phyloP scores from a whole-genome alignment of 2,797 vertebrate species.

The Synanceia verrucosa region DNA sequence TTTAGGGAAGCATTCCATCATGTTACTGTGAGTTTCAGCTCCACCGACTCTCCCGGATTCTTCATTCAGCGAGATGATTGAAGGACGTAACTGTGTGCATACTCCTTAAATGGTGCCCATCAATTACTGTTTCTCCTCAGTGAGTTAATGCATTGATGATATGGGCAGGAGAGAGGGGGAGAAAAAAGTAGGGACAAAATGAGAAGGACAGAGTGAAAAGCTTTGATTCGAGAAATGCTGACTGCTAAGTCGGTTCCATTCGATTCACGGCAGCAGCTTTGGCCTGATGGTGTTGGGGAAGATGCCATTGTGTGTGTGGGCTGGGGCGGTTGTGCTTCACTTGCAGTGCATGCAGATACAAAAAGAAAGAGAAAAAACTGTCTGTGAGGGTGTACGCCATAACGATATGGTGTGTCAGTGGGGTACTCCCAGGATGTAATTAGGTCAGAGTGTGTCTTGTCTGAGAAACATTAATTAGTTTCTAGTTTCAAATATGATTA shows the following conservation, averaged over 20 bases:
- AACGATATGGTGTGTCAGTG: conserved; percentile 37
- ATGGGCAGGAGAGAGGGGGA: conserved; percentile 25
- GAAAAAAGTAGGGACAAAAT: conserved; percentile 20
- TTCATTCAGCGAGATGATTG: conserved; percentile 63
- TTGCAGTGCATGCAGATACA: conserved; percentile 18
- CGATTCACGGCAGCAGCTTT: conserved; percentile 62
- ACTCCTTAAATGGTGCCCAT: conserved; percentile 77
- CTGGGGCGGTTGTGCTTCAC: conserved; percentile 2
- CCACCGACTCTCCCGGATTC: conserved; percentile 24
- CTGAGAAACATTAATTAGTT: conserved; percentile 63
- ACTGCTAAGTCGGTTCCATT: conserved; percentile 63
- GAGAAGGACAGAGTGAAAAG: conserved; percentile 26
- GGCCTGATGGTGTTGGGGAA: conserved; percentile 38
- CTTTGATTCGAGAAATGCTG: conserved; percentile 54
- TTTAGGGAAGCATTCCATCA: conserved; percentile 64
- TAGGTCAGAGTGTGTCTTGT: conserved; percentile 64
- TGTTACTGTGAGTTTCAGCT: conserved; percentile 48
- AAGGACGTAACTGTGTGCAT: conserved; percentile 70
- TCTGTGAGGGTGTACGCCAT: background rate
- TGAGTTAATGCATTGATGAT: conserved; percentile 78
- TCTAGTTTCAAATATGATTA: conserved; percentile 61
- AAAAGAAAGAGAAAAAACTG: conserved; percentile 8
- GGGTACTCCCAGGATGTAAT: conserved; percentile 55
- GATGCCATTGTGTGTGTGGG: conserved; percentile 21
- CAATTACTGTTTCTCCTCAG: conserved; percentile 76